These are phyloP conservation scores for Canis aureus DNA, from an alignment of 2,113 vertebrate species.

Conservation along the genomic window DNA sequence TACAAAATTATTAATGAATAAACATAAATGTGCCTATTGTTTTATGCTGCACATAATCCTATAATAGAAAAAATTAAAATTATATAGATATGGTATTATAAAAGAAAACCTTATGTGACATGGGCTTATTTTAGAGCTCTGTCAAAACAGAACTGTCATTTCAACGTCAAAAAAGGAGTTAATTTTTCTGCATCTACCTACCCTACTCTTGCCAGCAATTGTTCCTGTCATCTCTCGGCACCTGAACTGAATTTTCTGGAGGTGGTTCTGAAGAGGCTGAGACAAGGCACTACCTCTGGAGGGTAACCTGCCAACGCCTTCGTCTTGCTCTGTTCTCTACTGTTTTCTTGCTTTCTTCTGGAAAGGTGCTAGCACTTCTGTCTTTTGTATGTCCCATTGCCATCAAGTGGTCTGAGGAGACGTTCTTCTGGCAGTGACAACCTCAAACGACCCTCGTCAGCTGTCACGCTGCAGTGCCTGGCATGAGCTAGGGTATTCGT, in stretches of 20 bases:
- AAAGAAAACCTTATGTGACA: constrained; percentile 69
- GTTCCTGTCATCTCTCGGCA: neutral
- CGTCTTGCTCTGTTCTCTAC: neutral
- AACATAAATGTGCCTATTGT: constrained; percentile 63
- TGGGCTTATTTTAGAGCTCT: constrained; percentile 67
- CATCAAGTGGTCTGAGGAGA: fast-evolving
- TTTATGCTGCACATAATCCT: neutral
- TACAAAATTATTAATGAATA: constrained; percentile 54
- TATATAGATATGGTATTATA: constrained; percentile 60
- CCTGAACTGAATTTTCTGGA: constrained; percentile 58
- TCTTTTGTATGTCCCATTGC: fast-evolving
- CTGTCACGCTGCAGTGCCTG: fast-evolving
- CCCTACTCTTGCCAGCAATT: neutral
- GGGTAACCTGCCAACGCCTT: neutral
- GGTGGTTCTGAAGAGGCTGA: constrained; percentile 68
- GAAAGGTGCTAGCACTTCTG: neutral
- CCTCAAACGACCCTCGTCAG: fast-evolving
- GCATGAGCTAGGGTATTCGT: fast-evolving
- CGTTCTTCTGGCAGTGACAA: fast-evolving
- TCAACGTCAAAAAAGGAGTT: constrained; percentile 46
- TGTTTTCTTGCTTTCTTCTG: neutral
- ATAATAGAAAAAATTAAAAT: constrained; percentile 38
- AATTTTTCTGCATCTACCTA: neutral
- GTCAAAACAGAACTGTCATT: constrained; percentile 76
- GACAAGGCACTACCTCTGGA: neutral